Conservation (phyloP, 1,140 invertebrate species). For the Euura saliciscinereae region DNA sequence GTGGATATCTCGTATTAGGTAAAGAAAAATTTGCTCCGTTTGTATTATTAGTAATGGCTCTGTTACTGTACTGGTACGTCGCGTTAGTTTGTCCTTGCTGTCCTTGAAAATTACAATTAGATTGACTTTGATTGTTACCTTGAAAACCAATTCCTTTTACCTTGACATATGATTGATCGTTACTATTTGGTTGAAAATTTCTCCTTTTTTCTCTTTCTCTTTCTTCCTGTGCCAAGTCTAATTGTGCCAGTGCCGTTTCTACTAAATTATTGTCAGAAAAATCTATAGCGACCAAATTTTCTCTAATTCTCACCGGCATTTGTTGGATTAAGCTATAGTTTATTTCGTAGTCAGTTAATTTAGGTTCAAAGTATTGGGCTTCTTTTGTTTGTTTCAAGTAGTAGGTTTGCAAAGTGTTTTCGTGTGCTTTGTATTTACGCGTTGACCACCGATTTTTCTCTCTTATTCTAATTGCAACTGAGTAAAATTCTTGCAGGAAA, state of each 20-base stretch:
- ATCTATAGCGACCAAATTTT: constrained; percentile 18
- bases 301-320: constrained; percentile 17
- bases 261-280: constrained; percentile 13
- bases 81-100: not conserved
- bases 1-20: not conserved
- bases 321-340: constrained; percentile 24
- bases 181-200: not conserved
- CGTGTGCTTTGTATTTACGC: constrained; percentile 18
- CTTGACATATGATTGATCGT: not conserved
- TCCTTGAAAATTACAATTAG: no score
- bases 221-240: constrained; percentile 19
- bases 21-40: not conserved
- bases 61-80: not conserved
- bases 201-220: constrained; percentile 8
- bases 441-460: no score
- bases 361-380: no score
- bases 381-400: constrained; percentile 21
- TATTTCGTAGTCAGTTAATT: constrained; percentile 17
- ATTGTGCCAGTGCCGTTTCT: constrained; percentile 12
- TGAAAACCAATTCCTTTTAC: not conserved
- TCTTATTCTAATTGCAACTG: no score
- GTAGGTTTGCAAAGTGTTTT: constrained; percentile 16
- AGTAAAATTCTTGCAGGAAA: no score
- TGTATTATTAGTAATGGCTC: not conserved
- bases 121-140: no score